Evolutionary conservation across 2,888 invertebrate species (phyloP).

Genomic region (Urechis unicinctus): DNA sequence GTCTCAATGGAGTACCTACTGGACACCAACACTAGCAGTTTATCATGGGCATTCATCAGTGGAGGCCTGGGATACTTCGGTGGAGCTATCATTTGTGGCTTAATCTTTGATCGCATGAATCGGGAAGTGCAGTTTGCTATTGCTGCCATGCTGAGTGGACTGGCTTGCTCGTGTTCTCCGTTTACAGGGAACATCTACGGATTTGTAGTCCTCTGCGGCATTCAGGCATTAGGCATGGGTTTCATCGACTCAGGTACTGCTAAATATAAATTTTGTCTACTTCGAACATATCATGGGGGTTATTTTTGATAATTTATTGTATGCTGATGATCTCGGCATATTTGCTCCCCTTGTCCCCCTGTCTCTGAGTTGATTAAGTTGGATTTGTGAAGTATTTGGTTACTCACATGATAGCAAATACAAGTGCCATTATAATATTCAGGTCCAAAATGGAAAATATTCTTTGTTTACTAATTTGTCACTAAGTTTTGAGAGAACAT

Average conservation of each 20-base stretch:
- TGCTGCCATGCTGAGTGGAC: background rate
- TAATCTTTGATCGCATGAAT: background rate
- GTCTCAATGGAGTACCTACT: background rate
- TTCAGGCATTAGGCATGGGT: background rate
- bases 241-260: background rate
- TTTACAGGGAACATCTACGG: background rate
- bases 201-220: background rate
- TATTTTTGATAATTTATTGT: too few relatives aligned
- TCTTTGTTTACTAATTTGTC: too few relatives aligned
- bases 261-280: background rate
- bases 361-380: too few relatives aligned
- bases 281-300: too few relatives aligned
- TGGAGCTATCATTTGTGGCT: background rate
- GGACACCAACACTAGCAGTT: background rate
- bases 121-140: background rate
- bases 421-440: too few relatives aligned
- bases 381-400: too few relatives aligned
- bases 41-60: background rate
- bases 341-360: too few relatives aligned
- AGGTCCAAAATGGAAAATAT: too few relatives aligned
- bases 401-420: too few relatives aligned
- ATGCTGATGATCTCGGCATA: too few relatives aligned
- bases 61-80: background rate
- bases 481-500: too few relatives aligned
- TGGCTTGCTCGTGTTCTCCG: background rate